Evolutionary conservation across 2,113 vertebrate genomes (phyloP), one percentile per base, ranked within the genome.

Genomic region (Ondatra zibethicus): DNA sequence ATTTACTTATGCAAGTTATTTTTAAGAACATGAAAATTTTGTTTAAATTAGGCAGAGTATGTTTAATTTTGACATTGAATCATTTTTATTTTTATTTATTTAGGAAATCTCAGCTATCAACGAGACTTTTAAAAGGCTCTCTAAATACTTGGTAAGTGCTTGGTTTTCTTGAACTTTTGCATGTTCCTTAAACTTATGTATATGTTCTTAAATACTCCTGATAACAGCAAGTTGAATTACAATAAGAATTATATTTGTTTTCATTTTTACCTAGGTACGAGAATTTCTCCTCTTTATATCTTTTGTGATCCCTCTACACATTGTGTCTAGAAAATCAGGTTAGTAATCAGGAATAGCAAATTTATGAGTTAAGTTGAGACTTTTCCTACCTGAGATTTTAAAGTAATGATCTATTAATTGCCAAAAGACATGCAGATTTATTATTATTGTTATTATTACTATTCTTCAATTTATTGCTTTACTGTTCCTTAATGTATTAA

Each of bases 61-160:
- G 21, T 68, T 10, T 92, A 73, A 89, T 31, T 90, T 29, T 92
- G 72, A 93, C 90, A 47, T 93, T 94, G 58, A 92, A 95, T 94
- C 78, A 31, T 92, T 96, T 82, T 17, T 85, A 66, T 12, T 9
- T 93, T 88, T 29, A 86, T 9, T 93, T 97, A 88, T 87, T 93
- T 92, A 96, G 92, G 97, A 65, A 96, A n/a, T 92, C 73, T 92
- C 95, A 77, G 90, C 66, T 21, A 70, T 31, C 97, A 88, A 23
- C 1, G 13, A 95, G 63, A 89, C 42, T 94, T 92, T 95, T 66
- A 96, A 84, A 94, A 97, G 88, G n/a, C 70, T 90, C 5, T 82
- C 78, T 91, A 65, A 97, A 33, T 93, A 72, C 5, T 63, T 92
- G 88, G 91, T 94, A 80, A 88, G 63, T 97, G 88, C 52, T 63